A percentile compares a stretch with the other conserved stretches of the same genome.
These are phyloP conservation scores for Mormyrops boulengeri DNA, from an alignment of 2,797 vertebrate genomes.

Conservation along the genomic window DNA sequence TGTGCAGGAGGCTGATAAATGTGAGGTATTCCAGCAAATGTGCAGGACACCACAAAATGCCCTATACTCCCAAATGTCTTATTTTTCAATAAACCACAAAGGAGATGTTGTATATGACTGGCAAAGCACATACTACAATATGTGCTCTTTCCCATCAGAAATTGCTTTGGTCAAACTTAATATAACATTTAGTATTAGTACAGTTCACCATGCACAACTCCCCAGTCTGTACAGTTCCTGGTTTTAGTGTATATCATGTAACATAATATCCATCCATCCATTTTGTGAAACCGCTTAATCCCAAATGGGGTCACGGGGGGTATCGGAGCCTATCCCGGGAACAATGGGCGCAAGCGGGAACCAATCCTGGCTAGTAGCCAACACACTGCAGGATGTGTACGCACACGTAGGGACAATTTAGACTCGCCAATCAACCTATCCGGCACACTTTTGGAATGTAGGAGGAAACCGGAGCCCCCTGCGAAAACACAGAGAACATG, in stretches of 20 bases:
- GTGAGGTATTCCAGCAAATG: neutral
- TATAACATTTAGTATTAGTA: neutral
- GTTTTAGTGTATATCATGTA: neutral
- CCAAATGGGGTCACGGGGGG: too few relatives aligned
- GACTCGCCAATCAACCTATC: too few relatives aligned
- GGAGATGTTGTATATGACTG: neutral
- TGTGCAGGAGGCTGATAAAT: neutral
- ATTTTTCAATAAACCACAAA: neutral
- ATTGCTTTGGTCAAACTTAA: neutral
- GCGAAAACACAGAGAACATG: too few relatives aligned
- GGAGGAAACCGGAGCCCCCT: too few relatives aligned
- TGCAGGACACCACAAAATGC: neutral
- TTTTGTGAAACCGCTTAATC: too few relatives aligned
- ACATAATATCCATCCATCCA: neutral
- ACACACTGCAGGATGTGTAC: too few relatives aligned
- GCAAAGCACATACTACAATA: neutral
- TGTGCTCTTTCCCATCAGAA: neutral
- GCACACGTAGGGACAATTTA: too few relatives aligned
- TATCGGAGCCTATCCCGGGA: too few relatives aligned
- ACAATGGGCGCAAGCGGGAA: too few relatives aligned
- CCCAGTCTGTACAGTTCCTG: neutral
- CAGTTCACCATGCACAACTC: neutral
- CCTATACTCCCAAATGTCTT: neutral
- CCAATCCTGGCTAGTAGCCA: too few relatives aligned
- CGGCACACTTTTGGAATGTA: too few relatives aligned